phyloP scores from a whole-genome alignment of 37 sponge, comb jelly and placozoan species.

The Agelas oroides region DNA sequence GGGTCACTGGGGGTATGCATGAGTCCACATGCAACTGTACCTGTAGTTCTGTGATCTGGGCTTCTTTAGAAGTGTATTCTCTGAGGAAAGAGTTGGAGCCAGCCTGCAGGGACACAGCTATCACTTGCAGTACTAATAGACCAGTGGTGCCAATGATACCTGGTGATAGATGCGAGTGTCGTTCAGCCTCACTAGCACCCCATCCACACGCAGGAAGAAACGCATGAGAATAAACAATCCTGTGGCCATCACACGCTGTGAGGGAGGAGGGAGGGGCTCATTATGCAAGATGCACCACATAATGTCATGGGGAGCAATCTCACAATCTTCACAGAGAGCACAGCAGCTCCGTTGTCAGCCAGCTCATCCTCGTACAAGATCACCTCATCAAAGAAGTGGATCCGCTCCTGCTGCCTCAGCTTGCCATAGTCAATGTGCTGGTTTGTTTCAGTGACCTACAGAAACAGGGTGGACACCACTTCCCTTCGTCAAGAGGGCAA shows the following conservation, averaged over 20 bases:
- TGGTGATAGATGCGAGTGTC: slow-evolving; percentile 89
- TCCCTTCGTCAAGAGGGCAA: not conserved
- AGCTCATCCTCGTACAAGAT: slow-evolving; percentile 96
- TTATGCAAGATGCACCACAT: no score
- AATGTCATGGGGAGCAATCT: not conserved
- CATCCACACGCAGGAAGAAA: slow-evolving; percentile 93
- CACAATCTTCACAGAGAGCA: slow-evolving; percentile 86
- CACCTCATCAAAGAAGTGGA: slow-evolving; percentile 83
- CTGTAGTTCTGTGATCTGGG: slow-evolving; percentile 35
- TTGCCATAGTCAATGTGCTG: slow-evolving; percentile 83
- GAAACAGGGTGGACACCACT: not conserved
- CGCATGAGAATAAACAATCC: slow-evolving; percentile 86
- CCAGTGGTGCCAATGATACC: no score
- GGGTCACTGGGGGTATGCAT: no score
- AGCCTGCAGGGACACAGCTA: slow-evolving; percentile 54
- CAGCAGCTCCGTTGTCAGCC: slow-evolving; percentile 90
- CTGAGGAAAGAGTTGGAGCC: slow-evolving; percentile 79
- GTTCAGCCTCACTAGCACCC: slow-evolving; percentile 82
- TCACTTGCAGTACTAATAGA: no score
- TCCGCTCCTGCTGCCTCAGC: slow-evolving; percentile 81
- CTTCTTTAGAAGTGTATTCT: slow-evolving; percentile 78
- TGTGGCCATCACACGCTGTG: slow-evolving; percentile 91
- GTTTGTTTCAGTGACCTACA: slow-evolving; percentile 61
- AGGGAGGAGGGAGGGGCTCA: no score
- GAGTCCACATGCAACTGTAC: not conserved